phyloP scores from a whole-genome alignment of 2,797 vertebrate species.

The Mus spretus region DNA sequence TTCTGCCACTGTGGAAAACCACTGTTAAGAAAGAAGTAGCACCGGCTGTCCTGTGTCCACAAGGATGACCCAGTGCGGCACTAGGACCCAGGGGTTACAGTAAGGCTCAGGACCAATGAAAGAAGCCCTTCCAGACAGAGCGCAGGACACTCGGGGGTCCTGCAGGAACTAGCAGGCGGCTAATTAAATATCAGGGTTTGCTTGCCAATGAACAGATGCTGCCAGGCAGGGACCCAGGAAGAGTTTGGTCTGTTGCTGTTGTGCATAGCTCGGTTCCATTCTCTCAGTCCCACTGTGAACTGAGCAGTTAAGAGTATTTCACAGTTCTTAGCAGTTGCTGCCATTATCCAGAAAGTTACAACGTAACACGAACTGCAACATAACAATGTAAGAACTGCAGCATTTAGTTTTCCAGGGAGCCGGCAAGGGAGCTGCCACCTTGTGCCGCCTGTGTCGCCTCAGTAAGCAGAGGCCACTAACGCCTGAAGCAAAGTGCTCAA shows the following conservation, averaged over 20 bases:
- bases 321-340: not conserved
- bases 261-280: too few relatives aligned
- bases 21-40: not conserved
- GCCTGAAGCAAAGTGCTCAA: too few relatives aligned
- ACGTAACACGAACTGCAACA: not conserved
- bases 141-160: too few relatives aligned
- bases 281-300: not conserved
- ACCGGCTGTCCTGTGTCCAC: not conserved
- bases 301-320: not conserved
- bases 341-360: not conserved
- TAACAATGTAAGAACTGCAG: not conserved
- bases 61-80: not conserved
- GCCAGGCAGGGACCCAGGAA: fast-evolving
- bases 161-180: not conserved
- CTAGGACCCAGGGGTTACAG: not conserved
- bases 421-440: not conserved
- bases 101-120: not conserved
- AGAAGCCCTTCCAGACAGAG: not conserved
- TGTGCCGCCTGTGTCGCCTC: not conserved
- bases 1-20: not conserved
- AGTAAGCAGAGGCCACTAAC: not conserved
- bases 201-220: not conserved
- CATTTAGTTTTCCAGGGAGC: not conserved
- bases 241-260: not conserved
- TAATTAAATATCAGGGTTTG: not conserved